These are phyloP conservation scores for Chorisops tibialis DNA, from an alignment of 2,888 invertebrate species.

Conservation along the genomic window DNA sequence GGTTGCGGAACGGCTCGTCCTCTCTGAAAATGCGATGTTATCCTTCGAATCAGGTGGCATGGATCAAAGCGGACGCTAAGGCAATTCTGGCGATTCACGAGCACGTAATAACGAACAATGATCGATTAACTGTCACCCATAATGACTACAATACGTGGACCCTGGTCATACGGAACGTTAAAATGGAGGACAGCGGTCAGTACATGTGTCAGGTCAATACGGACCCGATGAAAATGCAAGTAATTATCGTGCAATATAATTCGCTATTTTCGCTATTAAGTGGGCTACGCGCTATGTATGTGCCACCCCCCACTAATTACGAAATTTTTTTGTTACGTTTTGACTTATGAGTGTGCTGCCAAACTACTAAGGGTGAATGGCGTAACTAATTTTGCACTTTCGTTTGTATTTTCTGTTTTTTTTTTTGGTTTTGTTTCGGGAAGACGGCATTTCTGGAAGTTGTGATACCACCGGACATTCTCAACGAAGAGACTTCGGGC, in stretches of 20 bases:
- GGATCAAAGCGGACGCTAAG: conserved; percentile 93
- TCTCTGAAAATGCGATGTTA: not conserved
- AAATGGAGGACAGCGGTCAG: conserved; percentile 81
- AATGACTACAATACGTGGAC: conserved; percentile 94
- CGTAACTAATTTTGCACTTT: conserved; percentile 10
- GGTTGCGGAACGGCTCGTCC: no score
- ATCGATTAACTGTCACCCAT: conserved; percentile 82
- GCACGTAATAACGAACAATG: conserved; percentile 91
- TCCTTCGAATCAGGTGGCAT: conserved; percentile 68
- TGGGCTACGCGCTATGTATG: not conserved
- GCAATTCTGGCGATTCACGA: conserved; percentile 91
- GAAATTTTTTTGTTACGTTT: conserved; percentile 23
- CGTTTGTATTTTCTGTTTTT: not conserved
- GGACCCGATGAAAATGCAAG: conserved; percentile 93
- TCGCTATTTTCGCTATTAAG: conserved; percentile 11
- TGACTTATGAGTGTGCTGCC: conserved; percentile 4
- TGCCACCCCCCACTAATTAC: conserved; percentile 9
- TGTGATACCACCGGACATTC: conserved; percentile 86
- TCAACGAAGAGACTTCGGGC: conserved; percentile 86
- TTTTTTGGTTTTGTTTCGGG: not conserved
- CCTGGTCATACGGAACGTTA: conserved; percentile 78
- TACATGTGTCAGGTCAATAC: conserved; percentile 96
- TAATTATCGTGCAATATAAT: conserved; percentile 50
- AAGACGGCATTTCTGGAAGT: conserved; percentile 86
- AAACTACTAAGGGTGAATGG: not conserved